These are phyloP conservation scores for Hemiscyllium ocellatum DNA, from an alignment of 2,113 vertebrate species.

Conservation along the genomic window DNA sequence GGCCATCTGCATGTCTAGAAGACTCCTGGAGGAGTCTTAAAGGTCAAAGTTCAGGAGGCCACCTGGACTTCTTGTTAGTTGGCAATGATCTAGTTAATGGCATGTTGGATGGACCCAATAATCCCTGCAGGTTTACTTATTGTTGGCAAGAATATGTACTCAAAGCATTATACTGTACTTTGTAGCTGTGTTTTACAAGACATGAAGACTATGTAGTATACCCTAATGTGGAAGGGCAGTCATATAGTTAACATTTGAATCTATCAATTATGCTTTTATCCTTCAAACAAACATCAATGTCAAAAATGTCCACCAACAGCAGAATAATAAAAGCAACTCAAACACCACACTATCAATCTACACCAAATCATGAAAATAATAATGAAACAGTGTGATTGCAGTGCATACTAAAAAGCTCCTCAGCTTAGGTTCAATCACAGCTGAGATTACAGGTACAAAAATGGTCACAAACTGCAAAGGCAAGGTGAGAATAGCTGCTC, in stretches of 20 bases:
- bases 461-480: neutral
- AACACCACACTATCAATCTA: neutral
- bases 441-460: neutral
- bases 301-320: neutral
- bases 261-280: neutral
- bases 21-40: neutral
- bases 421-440: neutral
- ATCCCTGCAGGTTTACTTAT: neutral
- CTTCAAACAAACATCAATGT: neutral
- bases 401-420: neutral
- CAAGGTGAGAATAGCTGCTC: neutral
- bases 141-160: neutral
- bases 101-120: neutral
- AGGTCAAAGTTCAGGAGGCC: neutral
- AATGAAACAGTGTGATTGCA: neutral
- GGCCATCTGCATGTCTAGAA: neutral
- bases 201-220: neutral
- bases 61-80: conserved; percentile 16
- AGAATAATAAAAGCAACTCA: neutral
- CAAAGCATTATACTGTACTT: neutral
- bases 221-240: neutral
- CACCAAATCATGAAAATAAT: neutral
- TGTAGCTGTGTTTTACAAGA: neutral
- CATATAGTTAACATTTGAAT: neutral
- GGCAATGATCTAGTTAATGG: neutral